Percentiles rank a stretch among this genome's conserved stretches.
Conservation (phyloP, 2,113 vertebrate species). For the Gymnarchus niloticus region DNA sequence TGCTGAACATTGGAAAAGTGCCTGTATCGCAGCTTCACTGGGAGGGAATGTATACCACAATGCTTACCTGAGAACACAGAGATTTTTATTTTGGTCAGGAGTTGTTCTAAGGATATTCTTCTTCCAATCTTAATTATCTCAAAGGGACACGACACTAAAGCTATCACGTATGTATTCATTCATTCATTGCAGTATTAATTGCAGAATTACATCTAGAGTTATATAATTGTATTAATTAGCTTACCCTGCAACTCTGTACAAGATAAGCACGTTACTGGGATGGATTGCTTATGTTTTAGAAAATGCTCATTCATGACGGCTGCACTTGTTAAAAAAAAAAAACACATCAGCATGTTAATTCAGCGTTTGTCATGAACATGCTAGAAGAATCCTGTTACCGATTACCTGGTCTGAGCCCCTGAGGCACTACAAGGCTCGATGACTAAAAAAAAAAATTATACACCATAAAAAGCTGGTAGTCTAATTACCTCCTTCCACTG, state of each 20-base stretch:
- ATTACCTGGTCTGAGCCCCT: background rate
- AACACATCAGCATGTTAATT: background rate
- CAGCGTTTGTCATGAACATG: background rate
- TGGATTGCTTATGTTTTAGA: background rate
- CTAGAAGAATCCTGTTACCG: background rate
- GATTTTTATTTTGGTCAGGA: too few species aligned
- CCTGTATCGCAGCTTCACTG: background rate
- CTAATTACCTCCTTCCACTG: background rate
- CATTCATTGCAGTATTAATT: too few species aligned
- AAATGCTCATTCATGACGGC: background rate
- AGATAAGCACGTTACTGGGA: background rate
- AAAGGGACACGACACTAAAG: background rate
- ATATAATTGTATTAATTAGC: background rate
- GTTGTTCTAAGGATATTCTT: background rate
- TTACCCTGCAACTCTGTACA: background rate
- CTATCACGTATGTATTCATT: background rate
- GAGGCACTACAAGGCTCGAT: background rate
- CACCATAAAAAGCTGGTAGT: background rate
- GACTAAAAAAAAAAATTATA: background rate
- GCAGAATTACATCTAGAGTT: background rate
- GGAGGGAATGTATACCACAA: background rate
- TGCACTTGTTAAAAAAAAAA: background rate
- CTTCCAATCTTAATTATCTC: background rate
- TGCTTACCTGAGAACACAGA: too few species aligned
- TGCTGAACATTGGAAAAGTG: constrained; percentile 20